phyloP scores from a whole-genome alignment of 2,888 invertebrate genomes.

The Toxonevra muliebris region DNA sequence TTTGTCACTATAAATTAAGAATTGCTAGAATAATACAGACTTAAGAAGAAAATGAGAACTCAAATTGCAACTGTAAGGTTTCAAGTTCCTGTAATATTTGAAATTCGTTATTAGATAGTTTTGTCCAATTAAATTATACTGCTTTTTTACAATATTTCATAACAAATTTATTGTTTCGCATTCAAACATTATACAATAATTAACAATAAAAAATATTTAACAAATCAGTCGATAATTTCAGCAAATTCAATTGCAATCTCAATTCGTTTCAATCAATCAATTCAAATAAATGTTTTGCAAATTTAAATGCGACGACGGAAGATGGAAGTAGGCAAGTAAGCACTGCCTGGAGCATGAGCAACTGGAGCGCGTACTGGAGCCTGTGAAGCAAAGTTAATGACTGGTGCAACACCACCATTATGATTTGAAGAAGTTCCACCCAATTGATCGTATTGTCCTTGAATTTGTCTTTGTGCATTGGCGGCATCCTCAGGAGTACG shows the following conservation, averaged over 20 bases:
- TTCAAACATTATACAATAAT: neutral
- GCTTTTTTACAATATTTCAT: no score
- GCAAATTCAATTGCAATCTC: conserved; percentile 48
- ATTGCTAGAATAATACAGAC: no score
- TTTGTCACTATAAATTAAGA: no score
- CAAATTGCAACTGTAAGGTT: no score
- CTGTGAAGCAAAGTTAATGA: conserved; percentile 53
- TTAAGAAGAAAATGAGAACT: no score
- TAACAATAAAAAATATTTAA: conserved; percentile 31
- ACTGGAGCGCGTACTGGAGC: conserved; percentile 35
- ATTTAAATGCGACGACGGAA: conserved; percentile 17
- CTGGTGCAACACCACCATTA: conserved; percentile 55
- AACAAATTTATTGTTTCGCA: neutral
- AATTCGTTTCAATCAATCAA: conserved; percentile 48
- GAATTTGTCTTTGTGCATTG: conserved; percentile 56
- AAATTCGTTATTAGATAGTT: no score
- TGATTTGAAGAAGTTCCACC: conserved; percentile 50
- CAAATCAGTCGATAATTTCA: conserved; percentile 57
- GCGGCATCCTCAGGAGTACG: conserved; percentile 57
- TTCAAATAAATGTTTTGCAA: no score
- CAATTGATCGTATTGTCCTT: conserved; percentile 53
- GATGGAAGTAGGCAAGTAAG: conserved; percentile 51
- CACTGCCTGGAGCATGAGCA: conserved; percentile 41
- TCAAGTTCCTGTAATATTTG: no score
- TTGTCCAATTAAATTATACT: no score